A percentile compares a stretch with the other conserved stretches of the same genome.
phyloP scores from a whole-genome alignment of 2,113 vertebrate genomes.

The Macrotis lagotis region DNA sequence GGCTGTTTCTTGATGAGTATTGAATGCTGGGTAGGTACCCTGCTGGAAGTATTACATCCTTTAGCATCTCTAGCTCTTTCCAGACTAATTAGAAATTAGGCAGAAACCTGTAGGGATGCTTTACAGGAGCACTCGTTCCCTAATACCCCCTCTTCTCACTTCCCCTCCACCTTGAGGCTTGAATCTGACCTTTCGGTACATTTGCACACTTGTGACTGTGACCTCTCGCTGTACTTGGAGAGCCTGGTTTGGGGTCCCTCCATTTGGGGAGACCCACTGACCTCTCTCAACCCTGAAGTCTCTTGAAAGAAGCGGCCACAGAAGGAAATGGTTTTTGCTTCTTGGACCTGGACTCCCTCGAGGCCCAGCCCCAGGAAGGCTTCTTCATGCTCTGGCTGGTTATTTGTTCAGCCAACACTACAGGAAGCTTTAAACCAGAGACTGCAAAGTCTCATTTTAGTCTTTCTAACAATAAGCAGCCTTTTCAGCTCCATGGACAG shows the following conservation, averaged over 20 bases:
- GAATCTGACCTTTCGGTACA: too few species aligned
- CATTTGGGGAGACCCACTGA: neutral
- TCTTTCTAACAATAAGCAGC: too few species aligned
- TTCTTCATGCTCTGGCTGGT: fast-evolving
- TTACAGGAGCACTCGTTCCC: neutral
- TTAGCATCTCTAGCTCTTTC: neutral
- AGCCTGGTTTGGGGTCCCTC: neutral
- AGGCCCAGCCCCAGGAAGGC: neutral
- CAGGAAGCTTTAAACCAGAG: neutral
- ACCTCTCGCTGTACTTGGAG: neutral
- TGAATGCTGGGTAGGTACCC: neutral
- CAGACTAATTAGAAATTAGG: neutral
- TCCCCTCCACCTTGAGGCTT: too few species aligned
- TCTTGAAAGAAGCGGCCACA: too few species aligned
- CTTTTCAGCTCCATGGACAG: neutral
- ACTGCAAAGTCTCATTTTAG: too few species aligned
- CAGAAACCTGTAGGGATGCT: neutral
- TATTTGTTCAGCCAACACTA: too few species aligned
- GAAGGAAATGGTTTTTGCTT: neutral
- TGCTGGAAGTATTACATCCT: neutral
- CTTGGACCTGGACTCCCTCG: neutral
- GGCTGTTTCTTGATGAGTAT: slow-evolving; percentile 54
- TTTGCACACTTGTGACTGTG: neutral
- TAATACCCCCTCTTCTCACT: too few species aligned
- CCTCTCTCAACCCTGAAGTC: too few species aligned